Conservation (phyloP, 2,888 invertebrate genomes). For the Drosophila pegasa region DNA sequence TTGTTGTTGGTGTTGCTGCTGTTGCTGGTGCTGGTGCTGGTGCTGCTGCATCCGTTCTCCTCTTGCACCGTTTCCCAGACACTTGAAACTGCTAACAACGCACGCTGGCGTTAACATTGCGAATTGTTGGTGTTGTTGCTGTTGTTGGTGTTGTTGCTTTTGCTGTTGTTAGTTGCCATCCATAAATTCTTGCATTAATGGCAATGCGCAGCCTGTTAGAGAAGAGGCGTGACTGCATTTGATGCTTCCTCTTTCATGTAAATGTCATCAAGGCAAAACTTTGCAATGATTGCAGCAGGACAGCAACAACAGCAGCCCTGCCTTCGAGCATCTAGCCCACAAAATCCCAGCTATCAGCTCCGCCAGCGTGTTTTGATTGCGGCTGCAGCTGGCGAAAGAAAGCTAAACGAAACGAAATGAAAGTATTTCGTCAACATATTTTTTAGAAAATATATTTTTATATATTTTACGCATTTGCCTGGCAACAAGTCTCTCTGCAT, state of each 20-base stretch:
- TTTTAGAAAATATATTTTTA: slow-evolving; percentile 63
- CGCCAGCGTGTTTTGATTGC: slow-evolving; percentile 59
- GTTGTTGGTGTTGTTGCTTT: slow-evolving; percentile 37
- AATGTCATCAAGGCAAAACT: slow-evolving; percentile 69
- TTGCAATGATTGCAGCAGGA: slow-evolving; percentile 51
- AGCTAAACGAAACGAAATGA: slow-evolving; percentile 23
- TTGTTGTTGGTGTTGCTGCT: slow-evolving; percentile 47
- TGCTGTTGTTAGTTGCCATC: slow-evolving; percentile 71
- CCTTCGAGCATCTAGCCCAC: background rate
- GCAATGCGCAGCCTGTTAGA: slow-evolving; percentile 52
- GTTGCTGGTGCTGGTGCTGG: slow-evolving; percentile 42
- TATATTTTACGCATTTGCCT: slow-evolving; percentile 52
- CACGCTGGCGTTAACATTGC: slow-evolving; percentile 72
- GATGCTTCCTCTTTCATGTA: slow-evolving; percentile 69
- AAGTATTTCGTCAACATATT: slow-evolving; percentile 69
- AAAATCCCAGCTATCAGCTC: slow-evolving; percentile 47
- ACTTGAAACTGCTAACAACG: slow-evolving; percentile 77
- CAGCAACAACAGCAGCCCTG: background rate
- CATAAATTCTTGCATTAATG: slow-evolving; percentile 77
- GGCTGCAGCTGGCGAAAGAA: slow-evolving; percentile 55
- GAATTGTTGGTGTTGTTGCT: slow-evolving; percentile 47
- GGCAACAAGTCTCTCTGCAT: slow-evolving; percentile 18
- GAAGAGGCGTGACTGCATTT: slow-evolving; percentile 58
- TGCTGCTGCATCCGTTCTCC: slow-evolving; percentile 40
- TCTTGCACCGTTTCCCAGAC: slow-evolving; percentile 47